A percentile compares a stretch with the other conserved stretches of the same genome.
phyloP scores from a whole-genome alignment of 2,888 invertebrate species.

The Papilio protenor region DNA sequence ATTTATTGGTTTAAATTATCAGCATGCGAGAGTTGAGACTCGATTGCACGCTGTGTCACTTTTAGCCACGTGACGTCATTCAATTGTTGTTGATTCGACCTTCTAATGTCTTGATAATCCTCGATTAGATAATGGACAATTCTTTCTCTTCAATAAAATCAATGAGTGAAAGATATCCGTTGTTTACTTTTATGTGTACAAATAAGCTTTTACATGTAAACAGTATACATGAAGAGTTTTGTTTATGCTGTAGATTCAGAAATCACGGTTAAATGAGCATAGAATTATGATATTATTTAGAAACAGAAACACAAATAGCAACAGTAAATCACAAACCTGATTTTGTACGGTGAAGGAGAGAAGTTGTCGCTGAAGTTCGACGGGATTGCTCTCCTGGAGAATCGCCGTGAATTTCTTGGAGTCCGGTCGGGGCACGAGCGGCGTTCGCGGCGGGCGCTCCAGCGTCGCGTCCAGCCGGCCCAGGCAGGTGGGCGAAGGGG shows the following conservation, averaged over 20 bases:
- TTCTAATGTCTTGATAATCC: conserved; percentile 7
- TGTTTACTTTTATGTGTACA: background rate
- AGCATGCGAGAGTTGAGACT: background rate
- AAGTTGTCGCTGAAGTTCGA: conserved; percentile 93
- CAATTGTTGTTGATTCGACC: conserved; percentile 2
- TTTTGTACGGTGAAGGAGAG: conserved; percentile 92
- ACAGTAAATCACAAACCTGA: conserved; percentile 84
- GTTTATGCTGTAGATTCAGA: background rate
- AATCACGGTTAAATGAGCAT: background rate
- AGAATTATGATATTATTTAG: background rate
- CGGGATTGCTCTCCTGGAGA: conserved; percentile 91
- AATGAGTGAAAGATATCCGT: background rate
- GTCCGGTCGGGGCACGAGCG: conserved; percentile 87
- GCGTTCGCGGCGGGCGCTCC: conserved; percentile 85
- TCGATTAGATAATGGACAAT: conserved; percentile 27
- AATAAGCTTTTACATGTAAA: background rate
- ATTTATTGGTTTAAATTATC: background rate
- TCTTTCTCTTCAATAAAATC: conserved; percentile 4
- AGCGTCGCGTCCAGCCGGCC: conserved; percentile 87
- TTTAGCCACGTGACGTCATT: background rate
- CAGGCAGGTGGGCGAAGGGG: conserved; percentile 66
- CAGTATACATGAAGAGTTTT: background rate
- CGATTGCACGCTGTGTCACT: background rate
- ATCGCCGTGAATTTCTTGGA: conserved; percentile 92
- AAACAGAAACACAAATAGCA: background rate